Base-by-base conservation (phyloP, 2,888 invertebrate genomes). In the Luperina testacea region DNA sequence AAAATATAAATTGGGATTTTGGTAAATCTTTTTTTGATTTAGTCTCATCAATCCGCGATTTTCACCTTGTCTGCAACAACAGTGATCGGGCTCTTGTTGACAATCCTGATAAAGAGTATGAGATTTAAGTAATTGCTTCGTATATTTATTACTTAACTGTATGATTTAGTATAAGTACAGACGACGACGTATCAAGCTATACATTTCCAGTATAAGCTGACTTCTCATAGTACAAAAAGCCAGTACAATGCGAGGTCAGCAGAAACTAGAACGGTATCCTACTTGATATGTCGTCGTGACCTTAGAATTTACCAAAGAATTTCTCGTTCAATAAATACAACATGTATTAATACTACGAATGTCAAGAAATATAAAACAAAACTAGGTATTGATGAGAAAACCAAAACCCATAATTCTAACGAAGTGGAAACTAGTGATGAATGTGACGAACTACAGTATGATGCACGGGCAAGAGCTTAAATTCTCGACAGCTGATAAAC, bases 401-500 rank as follows among this genome's bases (percentile, higher is more conserved):
- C 72, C 64, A 68, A 64, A 32, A 78, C n/a, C 32, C 51, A 87
- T 75, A 79, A 79, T 48, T 83, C 80, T 73, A 84, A 82, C 63
- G 53, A 77, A 77, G 53, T 76, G 27, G 73, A 82, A 79, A 78
- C 72, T 79, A 81, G 83, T 85, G 77, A 82, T 89, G 59, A 76
- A 76, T 75, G 74, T 79, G 78, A 75, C 75, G 68, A 84, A 32
- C 32, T 32, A 32, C 32, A 32, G 59, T 77, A 72, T 77, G 85
- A 80, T 73, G 81, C 72, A 76, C 72, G n/a, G 32, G 53, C 24
- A 65, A 78, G 63, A 72, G 83, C 80, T 86, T 87, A 80, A 85
- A 84, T 83, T 82, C 80, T 80, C 71, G 81, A 84, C 86, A 88
- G 76, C 83, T 83, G 85, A 83, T 83, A 85, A 86, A 90, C 87